These are phyloP conservation scores for Chorisops tibialis DNA, from an alignment of 2,888 invertebrate species.

Conservation along the genomic window DNA sequence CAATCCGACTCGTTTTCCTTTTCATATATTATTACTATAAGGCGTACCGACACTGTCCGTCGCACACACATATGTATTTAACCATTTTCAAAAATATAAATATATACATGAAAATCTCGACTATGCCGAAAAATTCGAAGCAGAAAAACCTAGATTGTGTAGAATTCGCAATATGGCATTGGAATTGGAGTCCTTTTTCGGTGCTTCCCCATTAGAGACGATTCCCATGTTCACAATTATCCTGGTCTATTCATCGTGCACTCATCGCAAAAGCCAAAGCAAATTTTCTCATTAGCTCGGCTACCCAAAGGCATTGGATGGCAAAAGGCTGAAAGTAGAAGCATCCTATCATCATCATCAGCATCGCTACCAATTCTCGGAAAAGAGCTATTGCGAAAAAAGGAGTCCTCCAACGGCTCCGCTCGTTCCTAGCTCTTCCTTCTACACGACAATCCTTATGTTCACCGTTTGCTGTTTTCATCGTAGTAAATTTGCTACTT, in stretches of 20 bases:
- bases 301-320: slow-evolving; percentile 20
- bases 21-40: too few species aligned
- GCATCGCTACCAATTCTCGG: slow-evolving; percentile 13
- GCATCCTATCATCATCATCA: slow-evolving; percentile 23
- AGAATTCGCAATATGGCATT: neutral
- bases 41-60: too few species aligned
- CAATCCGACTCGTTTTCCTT: too few species aligned
- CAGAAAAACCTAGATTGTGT: neutral
- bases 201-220: slow-evolving; percentile 39
- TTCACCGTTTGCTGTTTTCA: slow-evolving; percentile 36
- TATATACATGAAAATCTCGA: neutral
- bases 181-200: slow-evolving; percentile 4
- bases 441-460: slow-evolving; percentile 25
- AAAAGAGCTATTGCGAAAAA: neutral
- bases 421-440: slow-evolving; percentile 7
- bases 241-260: slow-evolving; percentile 30
- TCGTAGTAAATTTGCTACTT: slow-evolving; percentile 39
- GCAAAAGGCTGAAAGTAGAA: slow-evolving; percentile 15
- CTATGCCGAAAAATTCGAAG: neutral
- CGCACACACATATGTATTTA: neutral
- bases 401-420: neutral
- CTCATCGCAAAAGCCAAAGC: slow-evolving; percentile 27
- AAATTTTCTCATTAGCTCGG: slow-evolving; percentile 37
- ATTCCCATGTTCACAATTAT: slow-evolving; percentile 48
- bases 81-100: neutral